Conservation (phyloP, 1,140 invertebrate species). For the Neotoxoptera formosana region DNA sequence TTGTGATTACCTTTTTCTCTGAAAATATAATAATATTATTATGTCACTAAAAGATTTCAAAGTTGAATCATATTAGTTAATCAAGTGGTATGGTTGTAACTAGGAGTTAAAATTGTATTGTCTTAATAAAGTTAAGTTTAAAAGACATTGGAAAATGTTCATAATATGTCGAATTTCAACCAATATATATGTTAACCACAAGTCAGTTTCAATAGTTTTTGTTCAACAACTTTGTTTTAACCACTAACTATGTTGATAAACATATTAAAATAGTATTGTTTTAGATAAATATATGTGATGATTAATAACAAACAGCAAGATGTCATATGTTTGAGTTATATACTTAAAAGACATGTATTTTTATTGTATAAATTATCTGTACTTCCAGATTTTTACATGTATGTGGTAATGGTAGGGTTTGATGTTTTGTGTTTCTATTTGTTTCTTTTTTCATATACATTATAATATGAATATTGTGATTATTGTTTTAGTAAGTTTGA, state of each 20-base stretch:
- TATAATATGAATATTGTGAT: background rate
- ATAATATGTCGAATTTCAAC: no score
- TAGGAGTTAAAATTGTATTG: no score
- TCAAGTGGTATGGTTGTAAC: no score
- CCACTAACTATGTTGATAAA: background rate
- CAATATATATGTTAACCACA: no score
- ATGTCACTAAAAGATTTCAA: background rate
- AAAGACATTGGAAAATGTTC: background rate
- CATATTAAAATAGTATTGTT: background rate
- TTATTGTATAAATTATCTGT: background rate
- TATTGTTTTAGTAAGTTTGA: background rate
- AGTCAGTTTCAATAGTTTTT: no score
- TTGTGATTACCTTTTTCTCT: background rate
- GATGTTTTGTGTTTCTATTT: background rate
- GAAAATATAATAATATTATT: background rate
- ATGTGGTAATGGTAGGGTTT: background rate
- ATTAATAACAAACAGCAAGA: background rate
- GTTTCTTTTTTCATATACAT: background rate
- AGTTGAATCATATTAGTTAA: no score
- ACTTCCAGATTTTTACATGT: no score
- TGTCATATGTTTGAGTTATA: background rate
- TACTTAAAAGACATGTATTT: background rate
- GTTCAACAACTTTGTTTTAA: background rate
- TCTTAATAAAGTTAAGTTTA: background rate
- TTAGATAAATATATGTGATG: background rate